Conservation (phyloP, 35 echinoderm and acorn worm genomes). For the Heliocidaris erythrogramma region DNA sequence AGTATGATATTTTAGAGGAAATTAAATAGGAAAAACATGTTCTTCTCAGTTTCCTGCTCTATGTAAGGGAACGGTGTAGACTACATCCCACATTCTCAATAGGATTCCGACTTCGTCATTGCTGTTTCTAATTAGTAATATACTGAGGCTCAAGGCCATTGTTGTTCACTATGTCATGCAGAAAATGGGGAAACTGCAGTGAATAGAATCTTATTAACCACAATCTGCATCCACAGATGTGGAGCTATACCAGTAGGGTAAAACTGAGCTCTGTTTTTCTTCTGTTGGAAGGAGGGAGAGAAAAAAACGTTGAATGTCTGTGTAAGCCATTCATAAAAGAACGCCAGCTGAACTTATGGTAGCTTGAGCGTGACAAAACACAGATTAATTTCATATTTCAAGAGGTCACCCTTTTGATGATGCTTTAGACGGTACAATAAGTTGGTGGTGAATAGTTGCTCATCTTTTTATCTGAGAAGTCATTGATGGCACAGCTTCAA, state of each 20-base stretch:
- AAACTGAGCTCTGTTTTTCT: background rate
- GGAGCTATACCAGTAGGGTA: background rate
- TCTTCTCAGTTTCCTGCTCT: background rate
- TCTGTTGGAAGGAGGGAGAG: background rate
- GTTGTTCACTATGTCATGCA: background rate
- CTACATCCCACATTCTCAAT: background rate
- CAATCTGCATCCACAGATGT: background rate
- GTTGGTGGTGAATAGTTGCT: background rate
- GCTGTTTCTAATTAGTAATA: background rate
- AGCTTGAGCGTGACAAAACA: slow-evolving; percentile 5
- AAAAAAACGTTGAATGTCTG: background rate
- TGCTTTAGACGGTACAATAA: background rate
- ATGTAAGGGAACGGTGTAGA: background rate
- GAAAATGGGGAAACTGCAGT: background rate
- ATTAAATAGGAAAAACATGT: background rate
- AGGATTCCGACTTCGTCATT: background rate
- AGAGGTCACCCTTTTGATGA: background rate
- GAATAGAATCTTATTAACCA: background rate
- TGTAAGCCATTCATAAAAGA: background rate
- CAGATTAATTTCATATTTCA: background rate
- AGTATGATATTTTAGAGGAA: no score
- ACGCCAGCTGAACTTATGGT: background rate
- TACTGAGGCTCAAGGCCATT: slow-evolving; percentile 1
- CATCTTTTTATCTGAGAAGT: background rate
- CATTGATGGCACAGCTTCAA: background rate